A percentile compares a stretch with the other conserved stretches of the same genome.
Conservation (phyloP, 2,888 invertebrate species). For the Hirtodrosophila duncani region DNA sequence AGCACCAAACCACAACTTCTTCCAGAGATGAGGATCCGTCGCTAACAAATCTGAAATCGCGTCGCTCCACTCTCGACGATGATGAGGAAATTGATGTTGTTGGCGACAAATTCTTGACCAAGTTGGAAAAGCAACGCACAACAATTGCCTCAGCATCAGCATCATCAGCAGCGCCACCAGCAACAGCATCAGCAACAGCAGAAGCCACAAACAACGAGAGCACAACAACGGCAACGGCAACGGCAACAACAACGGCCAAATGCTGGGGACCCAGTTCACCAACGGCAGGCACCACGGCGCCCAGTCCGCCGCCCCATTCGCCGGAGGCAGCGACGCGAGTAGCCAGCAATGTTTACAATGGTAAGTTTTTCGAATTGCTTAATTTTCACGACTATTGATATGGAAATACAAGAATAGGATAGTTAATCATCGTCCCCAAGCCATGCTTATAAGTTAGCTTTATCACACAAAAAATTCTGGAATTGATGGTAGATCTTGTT, state of each 20-base stretch:
- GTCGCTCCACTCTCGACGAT: slow-evolving; percentile 80
- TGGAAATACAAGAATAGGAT: too few relatives aligned
- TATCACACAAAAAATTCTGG: too few relatives aligned
- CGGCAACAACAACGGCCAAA: slow-evolving; percentile 78
- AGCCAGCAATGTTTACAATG: slow-evolving; percentile 85
- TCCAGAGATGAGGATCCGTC: slow-evolving; percentile 57
- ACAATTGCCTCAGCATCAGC: slow-evolving; percentile 25
- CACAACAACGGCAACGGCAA: slow-evolving; percentile 45
- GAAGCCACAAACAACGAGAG: slow-evolving; percentile 43
- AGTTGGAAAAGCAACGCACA: slow-evolving; percentile 61
- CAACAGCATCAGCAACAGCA: slow-evolving; percentile 70
- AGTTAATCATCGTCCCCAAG: too few relatives aligned
- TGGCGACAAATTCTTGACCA: slow-evolving; percentile 82
- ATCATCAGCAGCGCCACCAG: slow-evolving; percentile 18
- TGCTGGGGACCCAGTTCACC: slow-evolving; percentile 88
- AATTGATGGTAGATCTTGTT: too few relatives aligned
- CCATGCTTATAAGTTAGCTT: too few relatives aligned
- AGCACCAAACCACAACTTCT: slow-evolving; percentile 18
- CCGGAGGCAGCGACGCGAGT: slow-evolving; percentile 82
- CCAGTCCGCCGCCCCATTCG: slow-evolving; percentile 85
- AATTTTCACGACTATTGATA: too few relatives aligned
- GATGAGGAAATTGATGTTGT: slow-evolving; percentile 93
- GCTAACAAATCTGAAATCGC: slow-evolving; percentile 78
- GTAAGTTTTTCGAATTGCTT: too few relatives aligned
- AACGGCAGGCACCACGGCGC: slow-evolving; percentile 87